Percentiles rank a stretch among this genome's conserved stretches.
Evolutionary conservation across 2,888 invertebrate species (phyloP).

Genomic region (Odontomyia ornata): DNA sequence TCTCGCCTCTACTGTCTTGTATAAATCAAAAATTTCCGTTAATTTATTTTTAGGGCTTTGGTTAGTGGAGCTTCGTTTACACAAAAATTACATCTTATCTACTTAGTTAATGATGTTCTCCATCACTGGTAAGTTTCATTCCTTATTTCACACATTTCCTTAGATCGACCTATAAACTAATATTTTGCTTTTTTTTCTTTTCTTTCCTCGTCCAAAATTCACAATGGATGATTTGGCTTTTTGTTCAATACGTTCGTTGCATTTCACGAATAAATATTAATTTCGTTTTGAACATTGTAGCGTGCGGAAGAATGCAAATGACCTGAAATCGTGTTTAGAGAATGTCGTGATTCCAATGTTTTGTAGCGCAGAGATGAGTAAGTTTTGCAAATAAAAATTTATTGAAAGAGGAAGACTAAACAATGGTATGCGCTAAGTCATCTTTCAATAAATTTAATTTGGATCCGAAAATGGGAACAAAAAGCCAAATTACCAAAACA

Average conservation of each 20-base stretch:
- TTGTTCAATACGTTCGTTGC: background rate
- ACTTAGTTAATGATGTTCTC: slow-evolving; percentile 97
- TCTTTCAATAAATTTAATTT: slow-evolving; percentile 29
- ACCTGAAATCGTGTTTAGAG: slow-evolving; percentile 92
- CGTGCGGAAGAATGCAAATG: slow-evolving; percentile 93
- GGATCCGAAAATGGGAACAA: background rate
- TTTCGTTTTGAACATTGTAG: slow-evolving; percentile 67
- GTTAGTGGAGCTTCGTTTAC: slow-evolving; percentile 79
- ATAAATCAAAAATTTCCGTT: slow-evolving; percentile 61
- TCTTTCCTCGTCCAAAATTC: slow-evolving; percentile 31
- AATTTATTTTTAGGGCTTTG: slow-evolving; percentile 68
- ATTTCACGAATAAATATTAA: slow-evolving; percentile 1
- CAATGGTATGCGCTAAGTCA: too few species aligned
- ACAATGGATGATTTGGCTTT: slow-evolving; percentile 44
- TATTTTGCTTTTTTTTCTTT: slow-evolving; percentile 5
- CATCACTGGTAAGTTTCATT: slow-evolving; percentile 88
- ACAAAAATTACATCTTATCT: slow-evolving; percentile 96
- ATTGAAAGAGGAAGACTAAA: slow-evolving; percentile 11
- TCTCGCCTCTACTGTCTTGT: slow-evolving; percentile 32
- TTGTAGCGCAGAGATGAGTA: slow-evolving; percentile 88
- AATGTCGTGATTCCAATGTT: slow-evolving; percentile 97
- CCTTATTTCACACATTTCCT: background rate
- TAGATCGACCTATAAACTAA: slow-evolving; percentile 6
- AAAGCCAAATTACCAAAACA: slow-evolving; percentile 21
- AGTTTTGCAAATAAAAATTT: slow-evolving; percentile 58